phyloP scores from a whole-genome alignment of 2,888 invertebrate species.

The Drosophila fungiperda region DNA sequence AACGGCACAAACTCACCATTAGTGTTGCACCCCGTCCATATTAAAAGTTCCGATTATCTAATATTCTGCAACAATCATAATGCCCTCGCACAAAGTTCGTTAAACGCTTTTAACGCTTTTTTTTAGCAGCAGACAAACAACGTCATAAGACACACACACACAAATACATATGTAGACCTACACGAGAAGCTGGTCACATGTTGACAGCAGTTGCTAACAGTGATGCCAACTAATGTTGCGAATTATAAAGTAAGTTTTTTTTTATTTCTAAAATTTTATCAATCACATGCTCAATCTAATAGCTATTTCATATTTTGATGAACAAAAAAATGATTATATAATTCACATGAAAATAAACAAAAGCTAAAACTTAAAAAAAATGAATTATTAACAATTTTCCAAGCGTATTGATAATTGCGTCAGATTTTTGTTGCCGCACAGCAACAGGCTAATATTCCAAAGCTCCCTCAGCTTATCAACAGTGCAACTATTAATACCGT shows the following conservation, averaged over 20 bases:
- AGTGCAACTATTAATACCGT: neutral
- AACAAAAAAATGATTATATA: neutral
- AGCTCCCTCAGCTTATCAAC: neutral
- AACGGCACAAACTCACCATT: slow-evolving; percentile 29
- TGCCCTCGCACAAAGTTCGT: slow-evolving; percentile 37
- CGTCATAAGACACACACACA: slow-evolving; percentile 59
- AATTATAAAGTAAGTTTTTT: neutral
- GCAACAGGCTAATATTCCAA: slow-evolving; percentile 58
- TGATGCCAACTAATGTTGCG: slow-evolving; percentile 6
- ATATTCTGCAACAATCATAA: slow-evolving; percentile 16
- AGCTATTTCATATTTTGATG: neutral
- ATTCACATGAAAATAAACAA: neutral
- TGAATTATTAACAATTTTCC: neutral
- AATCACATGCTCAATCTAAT: neutral
- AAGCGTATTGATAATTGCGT: slow-evolving; percentile 38
- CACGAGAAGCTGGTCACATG: slow-evolving; percentile 61
- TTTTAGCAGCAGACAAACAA: slow-evolving; percentile 37
- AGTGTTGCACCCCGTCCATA: slow-evolving; percentile 26
- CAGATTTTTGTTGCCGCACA: slow-evolving; percentile 48
- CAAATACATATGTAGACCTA: slow-evolving; percentile 14
- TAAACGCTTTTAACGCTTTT: slow-evolving; percentile 26
- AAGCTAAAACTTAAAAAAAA: neutral
- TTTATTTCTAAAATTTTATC: neutral
- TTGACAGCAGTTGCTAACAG: slow-evolving; percentile 29
- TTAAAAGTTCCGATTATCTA: slow-evolving; percentile 57